phyloP scores from a whole-genome alignment of 2,113 vertebrate species.

The Dromaius novaehollandiae region DNA sequence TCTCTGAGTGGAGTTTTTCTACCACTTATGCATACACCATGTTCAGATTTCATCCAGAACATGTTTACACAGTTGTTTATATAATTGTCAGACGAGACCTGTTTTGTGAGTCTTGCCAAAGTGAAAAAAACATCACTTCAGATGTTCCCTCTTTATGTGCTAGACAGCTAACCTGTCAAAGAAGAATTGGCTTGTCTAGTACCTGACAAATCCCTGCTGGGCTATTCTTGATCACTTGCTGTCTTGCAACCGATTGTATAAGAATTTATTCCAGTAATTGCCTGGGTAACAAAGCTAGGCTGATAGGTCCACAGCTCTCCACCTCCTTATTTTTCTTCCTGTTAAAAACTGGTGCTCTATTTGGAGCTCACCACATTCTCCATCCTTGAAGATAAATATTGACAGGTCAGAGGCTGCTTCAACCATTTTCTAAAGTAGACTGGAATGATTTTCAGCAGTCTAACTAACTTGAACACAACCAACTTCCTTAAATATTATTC shows the following conservation, averaged over 20 bases:
- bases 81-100: neutral
- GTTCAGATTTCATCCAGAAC: neutral
- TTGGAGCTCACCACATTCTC: neutral
- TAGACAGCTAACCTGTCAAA: neutral
- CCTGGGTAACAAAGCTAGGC: neutral
- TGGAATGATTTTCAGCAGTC: neutral
- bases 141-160: neutral
- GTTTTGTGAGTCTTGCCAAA: neutral
- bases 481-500: neutral
- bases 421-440: neutral
- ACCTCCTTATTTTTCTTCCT: neutral
- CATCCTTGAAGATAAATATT: neutral
- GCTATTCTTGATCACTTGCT: neutral
- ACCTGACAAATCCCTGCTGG: neutral
- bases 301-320: neutral
- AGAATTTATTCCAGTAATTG: neutral
- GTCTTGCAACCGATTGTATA: neutral
- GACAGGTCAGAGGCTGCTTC: neutral
- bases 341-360: neutral
- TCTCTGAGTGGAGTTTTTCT: neutral
- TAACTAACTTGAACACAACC: neutral
- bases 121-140: neutral
- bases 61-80: neutral
- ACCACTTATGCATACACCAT: neutral
- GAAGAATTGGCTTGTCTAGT: neutral